Evolutionary conservation across 2,113 vertebrate genomes (phyloP).

Genomic region (Struthidea cinerea): DNA sequence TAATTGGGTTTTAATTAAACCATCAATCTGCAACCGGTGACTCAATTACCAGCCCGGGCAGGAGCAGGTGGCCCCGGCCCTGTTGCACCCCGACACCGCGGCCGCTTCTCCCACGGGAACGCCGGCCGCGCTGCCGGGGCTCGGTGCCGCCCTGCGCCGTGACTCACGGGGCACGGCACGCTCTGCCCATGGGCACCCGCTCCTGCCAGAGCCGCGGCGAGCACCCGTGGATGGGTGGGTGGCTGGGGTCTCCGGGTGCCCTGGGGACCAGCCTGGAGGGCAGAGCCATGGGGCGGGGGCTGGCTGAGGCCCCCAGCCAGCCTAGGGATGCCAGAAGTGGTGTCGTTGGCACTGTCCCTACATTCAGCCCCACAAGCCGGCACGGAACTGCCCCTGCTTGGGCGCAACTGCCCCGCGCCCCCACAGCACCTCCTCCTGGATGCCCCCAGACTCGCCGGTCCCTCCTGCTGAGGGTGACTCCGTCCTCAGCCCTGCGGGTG

Average conservation of each 20-base stretch:
- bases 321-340: accelerated
- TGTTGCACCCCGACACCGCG: background rate
- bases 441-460: accelerated
- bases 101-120: background rate
- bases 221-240: accelerated
- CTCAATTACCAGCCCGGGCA: conserved; percentile 53
- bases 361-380: background rate
- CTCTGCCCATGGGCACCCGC: background rate
- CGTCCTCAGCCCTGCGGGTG: accelerated
- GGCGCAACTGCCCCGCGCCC: accelerated
- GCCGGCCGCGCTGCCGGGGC: accelerated
- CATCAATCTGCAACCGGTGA: conserved; percentile 64
- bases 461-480: background rate
- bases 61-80: background rate
- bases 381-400: background rate
- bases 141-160: background rate
- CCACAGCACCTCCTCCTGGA: background rate
- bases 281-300: too few relatives aligned
- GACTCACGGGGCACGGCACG: background rate
- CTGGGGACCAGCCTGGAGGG: background rate
- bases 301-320: background rate
- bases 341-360: accelerated
- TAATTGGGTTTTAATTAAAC: conserved; percentile 74
- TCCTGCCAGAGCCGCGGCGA: background rate
- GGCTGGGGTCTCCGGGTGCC: background rate